Base-by-base conservation (phyloP, 1,140 invertebrate genomes). In the Cotesia glomerata region DNA sequence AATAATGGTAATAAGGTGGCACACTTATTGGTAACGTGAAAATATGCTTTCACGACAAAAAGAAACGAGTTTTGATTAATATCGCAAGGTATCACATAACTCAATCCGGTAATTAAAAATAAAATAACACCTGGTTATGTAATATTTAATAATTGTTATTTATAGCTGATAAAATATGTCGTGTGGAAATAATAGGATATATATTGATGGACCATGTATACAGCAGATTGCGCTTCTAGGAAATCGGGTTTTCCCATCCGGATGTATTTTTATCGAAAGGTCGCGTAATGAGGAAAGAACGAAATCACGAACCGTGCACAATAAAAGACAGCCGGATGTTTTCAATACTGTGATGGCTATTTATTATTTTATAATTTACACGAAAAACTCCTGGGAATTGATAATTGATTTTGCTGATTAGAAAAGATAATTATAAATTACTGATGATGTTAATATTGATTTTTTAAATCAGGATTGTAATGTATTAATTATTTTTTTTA, bases 41-140 rank as follows among this genome's bases (percentile, higher is more conserved):
- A 45, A 45, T 14, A 34, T 58, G 69, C 69, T 71, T 71, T 71
- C 69, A 71, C 69, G 62, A 35, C 5, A 69, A 14, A 45, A 66
- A 11, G 14, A n/a, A n/a, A 14, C 64, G 35, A 26, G 36, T 69
- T 34, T 62, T 61, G 35, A 63, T 71, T 13, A 26, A 62, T 52
- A 34, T 63, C 35, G 66, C 51, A 64, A 51, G 64, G 45, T 68
- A 35, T 67, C 52, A 51, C 72, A 69, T 69, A 66, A 74, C 72
- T 65, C 72, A 35, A 56, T 14, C 14, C 7, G 14, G 8, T 67
- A 9, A 54, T 14, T 45, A 45, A 45, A 45, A 45, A 45, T 45
- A 45, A 45, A 45, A 45, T 58, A 58, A 36, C 45, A 59, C 54
- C 56, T 34, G 8, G 36, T 45, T 64, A 65, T 58, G 61, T 32